Percentiles rank a stretch among this genome's conserved stretches.
Conservation (phyloP, 1,140 invertebrate species). For the Atta texana region DNA sequence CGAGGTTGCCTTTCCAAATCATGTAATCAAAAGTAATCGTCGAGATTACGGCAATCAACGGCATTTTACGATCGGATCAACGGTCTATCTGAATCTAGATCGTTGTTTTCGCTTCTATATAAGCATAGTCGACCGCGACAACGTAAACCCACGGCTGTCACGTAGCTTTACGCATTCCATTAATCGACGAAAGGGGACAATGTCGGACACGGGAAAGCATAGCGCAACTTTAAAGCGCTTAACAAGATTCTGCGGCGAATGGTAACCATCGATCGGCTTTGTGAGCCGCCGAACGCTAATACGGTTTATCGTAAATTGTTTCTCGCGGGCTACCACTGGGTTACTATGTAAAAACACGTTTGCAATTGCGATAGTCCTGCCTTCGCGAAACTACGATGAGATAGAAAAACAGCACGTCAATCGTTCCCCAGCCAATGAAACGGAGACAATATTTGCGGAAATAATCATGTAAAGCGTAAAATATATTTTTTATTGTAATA, state of each 20-base stretch:
- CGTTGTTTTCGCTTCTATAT: slow-evolving; percentile 8
- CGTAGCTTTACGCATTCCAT: slow-evolving; percentile 61
- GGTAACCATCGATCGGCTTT: slow-evolving; percentile 63
- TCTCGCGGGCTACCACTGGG: slow-evolving; percentile 39
- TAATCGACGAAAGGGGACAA: slow-evolving; percentile 65
- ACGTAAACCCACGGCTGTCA: slow-evolving; percentile 36
- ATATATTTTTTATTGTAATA: background rate
- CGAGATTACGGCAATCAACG: background rate
- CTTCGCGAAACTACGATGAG: slow-evolving; percentile 18
- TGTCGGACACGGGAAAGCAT: slow-evolving; percentile 52
- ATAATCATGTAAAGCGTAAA: background rate
- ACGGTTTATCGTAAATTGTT: slow-evolving; percentile 66
- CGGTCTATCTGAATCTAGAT: slow-evolving; percentile 14
- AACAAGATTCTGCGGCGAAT: slow-evolving; percentile 72
- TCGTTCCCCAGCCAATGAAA: background rate
- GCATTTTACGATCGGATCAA: background rate
- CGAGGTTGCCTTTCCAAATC: background rate
- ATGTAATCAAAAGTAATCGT: background rate
- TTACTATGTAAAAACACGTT: slow-evolving; percentile 38
- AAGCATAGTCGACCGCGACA: slow-evolving; percentile 49
- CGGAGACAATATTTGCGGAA: background rate
- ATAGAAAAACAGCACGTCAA: background rate
- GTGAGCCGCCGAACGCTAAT: slow-evolving; percentile 61
- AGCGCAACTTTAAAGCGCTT: slow-evolving; percentile 66
- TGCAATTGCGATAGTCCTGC: slow-evolving; percentile 24